Evolutionary conservation across 2,797 vertebrate genomes (phyloP).

Genomic region (Alca torda): DNA sequence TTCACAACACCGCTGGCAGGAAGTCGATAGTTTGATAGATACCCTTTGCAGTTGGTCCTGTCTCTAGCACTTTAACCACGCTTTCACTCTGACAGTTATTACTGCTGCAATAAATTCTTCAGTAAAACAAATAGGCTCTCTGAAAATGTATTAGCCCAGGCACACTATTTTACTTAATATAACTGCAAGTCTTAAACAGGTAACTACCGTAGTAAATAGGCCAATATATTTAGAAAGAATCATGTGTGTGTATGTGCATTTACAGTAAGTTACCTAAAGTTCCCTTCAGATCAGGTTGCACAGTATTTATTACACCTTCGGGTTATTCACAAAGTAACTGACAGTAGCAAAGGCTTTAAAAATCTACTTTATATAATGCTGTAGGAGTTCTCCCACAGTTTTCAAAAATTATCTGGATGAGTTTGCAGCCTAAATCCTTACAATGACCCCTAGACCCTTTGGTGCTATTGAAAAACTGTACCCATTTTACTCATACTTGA

Average conservation of each 20-base stretch:
- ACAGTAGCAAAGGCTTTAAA: slow-evolving; percentile 14
- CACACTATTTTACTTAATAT: slow-evolving; percentile 89
- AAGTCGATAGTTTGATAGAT: slow-evolving; percentile 89
- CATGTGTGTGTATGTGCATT: background rate
- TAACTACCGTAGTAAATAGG: slow-evolving; percentile 78
- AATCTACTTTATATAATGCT: slow-evolving; percentile 25
- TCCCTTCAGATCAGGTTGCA: slow-evolving; percentile 28
- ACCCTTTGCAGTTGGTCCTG: slow-evolving; percentile 80
- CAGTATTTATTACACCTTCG: slow-evolving; percentile 45
- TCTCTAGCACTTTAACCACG: slow-evolving; percentile 86
- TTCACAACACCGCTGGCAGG: slow-evolving; percentile 87
- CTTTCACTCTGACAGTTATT: slow-evolving; percentile 92
- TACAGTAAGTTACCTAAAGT: slow-evolving; percentile 52
- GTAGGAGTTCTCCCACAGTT: slow-evolving; percentile 10
- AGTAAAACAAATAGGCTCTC: slow-evolving; percentile 79
- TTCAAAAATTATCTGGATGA: background rate
- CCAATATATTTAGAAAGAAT: slow-evolving; percentile 75
- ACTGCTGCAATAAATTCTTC: slow-evolving; percentile 91
- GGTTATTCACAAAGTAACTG: slow-evolving; percentile 29
- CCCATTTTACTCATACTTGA: background rate
- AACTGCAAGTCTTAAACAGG: slow-evolving; percentile 83
- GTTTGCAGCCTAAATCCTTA: background rate
- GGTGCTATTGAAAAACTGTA: background rate
- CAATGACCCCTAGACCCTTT: background rate
- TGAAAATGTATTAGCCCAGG: slow-evolving; percentile 86